These are phyloP conservation scores for Dryadula phaetusa DNA, from an alignment of 2,888 invertebrate genomes.

Conservation along the genomic window DNA sequence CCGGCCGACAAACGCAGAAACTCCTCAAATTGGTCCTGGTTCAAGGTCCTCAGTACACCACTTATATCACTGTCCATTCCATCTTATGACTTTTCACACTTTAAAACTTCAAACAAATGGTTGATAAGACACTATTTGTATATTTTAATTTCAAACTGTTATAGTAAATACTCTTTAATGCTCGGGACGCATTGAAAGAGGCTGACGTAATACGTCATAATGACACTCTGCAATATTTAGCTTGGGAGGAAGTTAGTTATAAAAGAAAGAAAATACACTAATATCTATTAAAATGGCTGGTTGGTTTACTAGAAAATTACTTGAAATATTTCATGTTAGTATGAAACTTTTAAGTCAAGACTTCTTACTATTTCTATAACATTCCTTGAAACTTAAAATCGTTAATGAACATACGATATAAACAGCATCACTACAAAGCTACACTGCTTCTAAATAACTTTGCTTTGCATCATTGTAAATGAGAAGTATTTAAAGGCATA, in stretches of 20 bases:
- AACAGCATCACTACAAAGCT: conserved; percentile 3
- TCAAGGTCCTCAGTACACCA: conserved; percentile 85
- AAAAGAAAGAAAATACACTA: conserved; percentile 29
- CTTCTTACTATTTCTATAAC: conserved; percentile 9
- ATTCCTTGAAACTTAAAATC: conserved; percentile 25
- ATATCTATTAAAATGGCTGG: conserved; percentile 57
- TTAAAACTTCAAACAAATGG: conserved; percentile 30
- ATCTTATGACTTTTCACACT: conserved; percentile 63
- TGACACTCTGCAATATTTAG: conserved; percentile 30
- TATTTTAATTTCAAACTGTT: conserved; percentile 21
- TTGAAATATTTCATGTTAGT: conserved; percentile 61
- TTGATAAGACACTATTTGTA: conserved; percentile 34
- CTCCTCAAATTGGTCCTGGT: conserved; percentile 87
- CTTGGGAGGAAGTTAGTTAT: conserved; percentile 30
- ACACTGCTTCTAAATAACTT: conserved; percentile 42
- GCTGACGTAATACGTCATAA: conserved; percentile 34
- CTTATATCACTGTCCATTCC: conserved; percentile 73
- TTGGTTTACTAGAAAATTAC: conserved; percentile 60
- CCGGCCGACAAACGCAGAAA: conserved; percentile 85
- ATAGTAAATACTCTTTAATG: conserved; percentile 37
- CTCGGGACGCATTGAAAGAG: conserved; percentile 23
- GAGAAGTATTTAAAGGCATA: conserved; percentile 47
- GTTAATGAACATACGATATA: conserved; percentile 31
- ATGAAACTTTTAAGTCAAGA: conserved; percentile 33
- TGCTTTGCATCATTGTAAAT: conserved; percentile 43